phyloP scores from a whole-genome alignment of 1,140 invertebrate genomes.

The Orius insidiosus region DNA sequence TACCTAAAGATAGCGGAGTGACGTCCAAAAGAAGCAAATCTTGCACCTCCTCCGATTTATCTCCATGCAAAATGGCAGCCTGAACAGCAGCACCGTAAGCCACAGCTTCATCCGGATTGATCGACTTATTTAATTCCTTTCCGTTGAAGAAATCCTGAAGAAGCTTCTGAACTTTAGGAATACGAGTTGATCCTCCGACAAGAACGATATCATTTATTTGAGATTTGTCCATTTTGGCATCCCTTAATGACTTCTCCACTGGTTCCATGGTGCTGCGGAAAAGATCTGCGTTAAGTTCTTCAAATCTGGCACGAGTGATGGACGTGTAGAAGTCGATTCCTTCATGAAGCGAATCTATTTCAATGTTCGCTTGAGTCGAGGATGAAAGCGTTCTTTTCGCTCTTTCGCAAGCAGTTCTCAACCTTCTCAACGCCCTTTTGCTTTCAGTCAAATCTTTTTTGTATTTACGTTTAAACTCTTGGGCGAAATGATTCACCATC shows the following conservation, averaged over 20 bases:
- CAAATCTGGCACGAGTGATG: slow-evolving; percentile 83
- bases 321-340: slow-evolving; percentile 94
- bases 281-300: slow-evolving; percentile 83
- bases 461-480: slow-evolving; percentile 94
- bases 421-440: slow-evolving; percentile 74
- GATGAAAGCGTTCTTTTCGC: slow-evolving; percentile 91
- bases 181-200: slow-evolving; percentile 92
- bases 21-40: slow-evolving; percentile 86
- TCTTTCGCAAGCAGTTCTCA: slow-evolving; percentile 85
- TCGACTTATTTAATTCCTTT: slow-evolving; percentile 90
- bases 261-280: slow-evolving; percentile 84
- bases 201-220: slow-evolving; percentile 89
- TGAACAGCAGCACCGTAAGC: slow-evolving; percentile 78
- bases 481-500: slow-evolving; percentile 89
- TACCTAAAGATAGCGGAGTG: slow-evolving; percentile 85
- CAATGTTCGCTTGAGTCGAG: slow-evolving; percentile 81
- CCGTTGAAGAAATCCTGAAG: slow-evolving; percentile 93
- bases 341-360: slow-evolving; percentile 88
- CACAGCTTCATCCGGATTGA: slow-evolving; percentile 88
- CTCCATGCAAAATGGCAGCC: slow-evolving; percentile 84
- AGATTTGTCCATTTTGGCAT: slow-evolving; percentile 88
- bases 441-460: slow-evolving; percentile 84
- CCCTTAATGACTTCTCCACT: slow-evolving; percentile 82
- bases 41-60: slow-evolving; percentile 82
- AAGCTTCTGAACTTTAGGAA: slow-evolving; percentile 92